Conservation (phyloP, 2,888 invertebrate species). For the Notocelia uddmanniana region DNA sequence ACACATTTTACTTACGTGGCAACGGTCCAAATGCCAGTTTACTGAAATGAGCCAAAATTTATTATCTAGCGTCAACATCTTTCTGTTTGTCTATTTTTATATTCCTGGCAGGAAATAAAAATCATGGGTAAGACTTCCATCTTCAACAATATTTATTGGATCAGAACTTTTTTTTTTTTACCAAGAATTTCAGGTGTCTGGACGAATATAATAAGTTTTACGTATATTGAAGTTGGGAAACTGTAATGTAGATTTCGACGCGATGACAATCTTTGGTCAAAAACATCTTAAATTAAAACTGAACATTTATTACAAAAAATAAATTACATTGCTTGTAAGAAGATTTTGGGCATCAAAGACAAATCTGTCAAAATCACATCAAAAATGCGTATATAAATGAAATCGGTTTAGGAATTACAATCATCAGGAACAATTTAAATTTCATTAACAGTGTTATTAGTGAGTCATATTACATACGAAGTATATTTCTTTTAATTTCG, state of each 20-base stretch:
- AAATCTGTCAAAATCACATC: slow-evolving; percentile 37
- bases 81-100: background rate
- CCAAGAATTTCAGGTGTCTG: slow-evolving; percentile 40
- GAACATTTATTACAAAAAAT: slow-evolving; percentile 40
- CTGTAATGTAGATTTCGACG: slow-evolving; percentile 22
- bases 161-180: slow-evolving; percentile 49
- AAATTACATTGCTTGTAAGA: slow-evolving; percentile 48
- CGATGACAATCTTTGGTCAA: slow-evolving; percentile 28
- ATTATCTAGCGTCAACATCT: background rate
- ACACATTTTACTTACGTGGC: background rate
- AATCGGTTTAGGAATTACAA: slow-evolving; percentile 16
- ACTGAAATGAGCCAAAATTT: background rate
- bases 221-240: slow-evolving; percentile 17
- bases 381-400: slow-evolving; percentile 43
- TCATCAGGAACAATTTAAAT: slow-evolving; percentile 19
- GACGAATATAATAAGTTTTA: slow-evolving; percentile 37
- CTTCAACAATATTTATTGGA: slow-evolving; percentile 51
- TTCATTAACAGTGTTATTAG: slow-evolving; percentile 11
- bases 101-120: slow-evolving; percentile 44
- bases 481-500: slow-evolving; percentile 7
- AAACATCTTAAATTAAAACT: slow-evolving; percentile 31
- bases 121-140: slow-evolving; percentile 41
- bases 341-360: slow-evolving; percentile 34
- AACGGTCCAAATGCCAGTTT: background rate
- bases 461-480: slow-evolving; percentile 12